phyloP scores from a whole-genome alignment of 2,888 invertebrate genomes.

The Lysandra bellargus region DNA sequence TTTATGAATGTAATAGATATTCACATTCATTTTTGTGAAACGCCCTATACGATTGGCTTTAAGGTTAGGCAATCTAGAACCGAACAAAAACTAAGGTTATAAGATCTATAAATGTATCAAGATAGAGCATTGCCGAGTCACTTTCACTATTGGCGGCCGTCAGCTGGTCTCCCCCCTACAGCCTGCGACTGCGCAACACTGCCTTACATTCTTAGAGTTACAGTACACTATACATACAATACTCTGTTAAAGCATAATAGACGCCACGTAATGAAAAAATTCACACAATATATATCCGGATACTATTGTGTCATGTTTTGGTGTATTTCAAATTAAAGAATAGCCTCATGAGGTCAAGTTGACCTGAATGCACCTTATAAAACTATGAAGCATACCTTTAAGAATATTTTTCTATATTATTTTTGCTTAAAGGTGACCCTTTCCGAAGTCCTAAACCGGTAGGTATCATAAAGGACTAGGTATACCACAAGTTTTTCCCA shows the following conservation, averaged over 20 bases:
- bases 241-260: constrained; percentile 19
- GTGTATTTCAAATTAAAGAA: neutral
- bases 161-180: constrained; percentile 60
- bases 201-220: constrained; percentile 59
- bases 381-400: neutral
- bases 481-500: no score
- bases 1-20: neutral
- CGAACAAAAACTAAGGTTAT: constrained; percentile 32
- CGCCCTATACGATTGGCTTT: neutral
- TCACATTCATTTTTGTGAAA: constrained; percentile 18
- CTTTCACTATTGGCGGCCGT: constrained; percentile 78
- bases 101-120: constrained; percentile 35
- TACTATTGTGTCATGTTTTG: constrained; percentile 1
- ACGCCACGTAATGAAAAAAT: constrained; percentile 28
- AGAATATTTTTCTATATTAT: neutral
- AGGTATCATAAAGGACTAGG: no score
- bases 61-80: constrained; percentile 24
- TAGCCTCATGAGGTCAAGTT: neutral
- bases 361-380: neutral
- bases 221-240: constrained; percentile 22
- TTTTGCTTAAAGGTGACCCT: neutral
- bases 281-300: constrained; percentile 16
- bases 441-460: no score
- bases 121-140: constrained; percentile 50
- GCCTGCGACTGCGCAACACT: constrained; percentile 62